phyloP scores from a whole-genome alignment of 1,140 invertebrate genomes.

The Oedothorax gibbosus region DNA sequence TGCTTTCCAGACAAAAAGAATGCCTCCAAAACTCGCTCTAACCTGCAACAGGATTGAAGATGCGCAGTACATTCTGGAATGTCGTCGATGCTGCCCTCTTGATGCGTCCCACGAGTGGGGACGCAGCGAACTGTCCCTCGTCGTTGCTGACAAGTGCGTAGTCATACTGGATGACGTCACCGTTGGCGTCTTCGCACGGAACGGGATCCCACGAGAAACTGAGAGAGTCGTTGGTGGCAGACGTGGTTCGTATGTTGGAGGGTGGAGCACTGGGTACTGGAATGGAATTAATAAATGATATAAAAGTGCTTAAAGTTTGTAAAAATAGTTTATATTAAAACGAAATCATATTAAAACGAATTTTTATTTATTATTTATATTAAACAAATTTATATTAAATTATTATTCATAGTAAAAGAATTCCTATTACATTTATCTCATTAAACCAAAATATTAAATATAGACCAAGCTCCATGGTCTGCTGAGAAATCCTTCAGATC shows the following conservation, averaged over 20 bases:
- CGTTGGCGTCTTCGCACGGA: conserved; percentile 37
- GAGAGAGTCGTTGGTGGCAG: conserved; percentile 9
- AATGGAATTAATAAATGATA: not conserved
- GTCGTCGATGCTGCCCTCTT: conserved; percentile 15
- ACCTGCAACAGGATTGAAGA: conserved; percentile 32
- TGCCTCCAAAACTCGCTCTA: too few relatives aligned
- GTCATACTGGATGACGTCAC: conserved; percentile 29
- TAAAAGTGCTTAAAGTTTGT: too few relatives aligned
- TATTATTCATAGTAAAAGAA: too few relatives aligned
- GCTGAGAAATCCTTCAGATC: too few relatives aligned
- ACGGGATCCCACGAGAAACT: conserved; percentile 35
- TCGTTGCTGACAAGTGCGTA: conserved; percentile 4
- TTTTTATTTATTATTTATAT: too few relatives aligned
- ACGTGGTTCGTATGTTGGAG: not conserved
- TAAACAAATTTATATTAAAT: too few relatives aligned
- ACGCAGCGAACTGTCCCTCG: not conserved
- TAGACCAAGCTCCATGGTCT: too few relatives aligned
- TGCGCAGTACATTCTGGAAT: not conserved
- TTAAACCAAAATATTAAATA: too few relatives aligned
- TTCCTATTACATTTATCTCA: too few relatives aligned
- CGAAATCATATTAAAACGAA: too few relatives aligned
- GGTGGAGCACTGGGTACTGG: conserved; percentile 32
- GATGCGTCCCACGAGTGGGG: not conserved
- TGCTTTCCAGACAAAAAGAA: too few relatives aligned
- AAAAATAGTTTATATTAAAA: too few relatives aligned